Conservation (phyloP, 2,797 vertebrate genomes). For the Streptopelia turtur region DNA sequence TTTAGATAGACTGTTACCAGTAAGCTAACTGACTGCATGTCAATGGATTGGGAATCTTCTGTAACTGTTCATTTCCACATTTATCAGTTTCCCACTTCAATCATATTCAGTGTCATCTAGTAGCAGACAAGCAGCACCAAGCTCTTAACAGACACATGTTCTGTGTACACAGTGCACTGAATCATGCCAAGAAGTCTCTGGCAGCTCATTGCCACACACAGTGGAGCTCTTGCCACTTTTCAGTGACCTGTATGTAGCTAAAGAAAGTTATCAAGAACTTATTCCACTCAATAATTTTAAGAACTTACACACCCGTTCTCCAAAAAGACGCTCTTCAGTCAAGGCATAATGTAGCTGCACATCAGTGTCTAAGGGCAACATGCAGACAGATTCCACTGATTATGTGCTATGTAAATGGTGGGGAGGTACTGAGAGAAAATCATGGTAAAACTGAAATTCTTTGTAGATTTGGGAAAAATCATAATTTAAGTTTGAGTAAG, state of each 20-base stretch:
- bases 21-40: background rate
- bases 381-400: background rate
- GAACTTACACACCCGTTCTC: background rate
- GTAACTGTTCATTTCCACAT: background rate
- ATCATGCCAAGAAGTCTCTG: background rate
- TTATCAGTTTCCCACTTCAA: background rate
- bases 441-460: background rate
- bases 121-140: background rate
- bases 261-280: background rate
- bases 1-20: background rate
- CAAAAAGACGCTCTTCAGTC: background rate
- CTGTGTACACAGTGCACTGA: background rate
- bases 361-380: background rate
- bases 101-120: background rate
- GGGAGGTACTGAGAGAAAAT: background rate
- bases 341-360: background rate
- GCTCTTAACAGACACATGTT: background rate
- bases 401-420: background rate
- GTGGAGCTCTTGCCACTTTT: background rate
- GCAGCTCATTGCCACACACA: background rate
- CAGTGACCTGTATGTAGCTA: background rate
- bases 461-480: background rate
- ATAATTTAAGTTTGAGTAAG: background rate
- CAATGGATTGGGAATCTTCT: background rate
- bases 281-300: background rate